phyloP scores from a whole-genome alignment of 1,140 invertebrate genomes.

The Drosophila lowei region DNA sequence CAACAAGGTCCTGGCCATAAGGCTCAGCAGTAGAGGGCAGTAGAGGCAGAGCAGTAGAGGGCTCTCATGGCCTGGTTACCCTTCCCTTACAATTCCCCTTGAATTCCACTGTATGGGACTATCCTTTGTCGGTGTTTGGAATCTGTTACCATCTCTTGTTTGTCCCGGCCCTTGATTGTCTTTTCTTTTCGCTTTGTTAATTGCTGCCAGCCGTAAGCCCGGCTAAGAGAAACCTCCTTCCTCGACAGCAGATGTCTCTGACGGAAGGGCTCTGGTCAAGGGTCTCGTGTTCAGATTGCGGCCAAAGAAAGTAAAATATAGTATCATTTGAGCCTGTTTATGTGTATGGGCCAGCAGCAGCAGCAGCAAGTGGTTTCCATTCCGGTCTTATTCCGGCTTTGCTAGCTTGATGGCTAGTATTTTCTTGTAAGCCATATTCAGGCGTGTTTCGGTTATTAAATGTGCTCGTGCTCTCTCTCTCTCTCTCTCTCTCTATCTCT shows the following conservation, averaged over 20 bases:
- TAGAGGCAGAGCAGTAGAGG: no score
- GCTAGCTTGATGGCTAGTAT: constrained; percentile 21
- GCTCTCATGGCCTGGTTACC: not conserved
- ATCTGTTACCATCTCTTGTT: no score
- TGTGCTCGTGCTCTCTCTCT: not conserved
- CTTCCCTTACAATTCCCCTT: not conserved
- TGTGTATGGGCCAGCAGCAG: not conserved
- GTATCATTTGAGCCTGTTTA: constrained; percentile 30
- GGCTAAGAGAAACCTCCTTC: not conserved
- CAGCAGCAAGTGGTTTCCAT: constrained; percentile 19
- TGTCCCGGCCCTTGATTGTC: constrained; percentile 17
- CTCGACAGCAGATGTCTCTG: constrained; percentile 1
- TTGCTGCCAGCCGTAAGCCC: constrained; percentile 42
- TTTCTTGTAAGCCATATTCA: constrained; percentile 7
- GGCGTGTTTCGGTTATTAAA: not conserved
- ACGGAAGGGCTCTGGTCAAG: constrained; percentile 1
- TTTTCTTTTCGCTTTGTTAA: constrained; percentile 52
- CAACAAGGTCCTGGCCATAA: not conserved
- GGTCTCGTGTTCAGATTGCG: constrained; percentile 28
- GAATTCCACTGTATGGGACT: no score
- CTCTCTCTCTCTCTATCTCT: not conserved
- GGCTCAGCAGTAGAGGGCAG: no score
- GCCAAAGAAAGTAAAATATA: constrained; percentile 13
- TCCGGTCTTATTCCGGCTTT: constrained; percentile 29
- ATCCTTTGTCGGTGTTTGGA: no score